Evolutionary conservation across 2,113 vertebrate genomes (phyloP), one percentile per base, ranked within the genome.

Genomic region (Corydoras maculifer): DNA sequence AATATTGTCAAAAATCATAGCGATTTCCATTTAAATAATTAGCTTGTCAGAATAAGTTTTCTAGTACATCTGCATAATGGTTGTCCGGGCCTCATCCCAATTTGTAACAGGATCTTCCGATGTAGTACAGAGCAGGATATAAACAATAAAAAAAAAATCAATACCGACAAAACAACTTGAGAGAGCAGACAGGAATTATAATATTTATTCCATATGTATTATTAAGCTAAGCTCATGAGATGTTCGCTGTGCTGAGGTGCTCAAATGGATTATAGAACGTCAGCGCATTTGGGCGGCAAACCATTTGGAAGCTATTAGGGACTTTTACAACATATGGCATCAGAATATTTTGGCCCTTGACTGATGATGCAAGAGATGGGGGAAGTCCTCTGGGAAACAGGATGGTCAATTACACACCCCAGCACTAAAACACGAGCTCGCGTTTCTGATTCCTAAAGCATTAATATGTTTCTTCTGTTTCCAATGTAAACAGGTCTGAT

Each of bases 251-350:
- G 65, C 25, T 25, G 7, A 51, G 12, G 4, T 4, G 30, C 63
- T 32, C 29, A 51, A 51, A 25, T 13, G 35, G 62, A 25, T 18
- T n/a, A 35, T 9, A 9, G 51, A 51, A 43, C 29, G 9, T 53
- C 10, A 3, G 48, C 53, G n/a, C 71, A 73, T 73, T 60, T 67
- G 71, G 71, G 11, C 14, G 29, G 49, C 7, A 43, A 43, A 43
- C 58, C 35, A 72, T 64, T 11, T 48, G 62, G 4, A 60, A 57
- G 68, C 63, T 65, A 67, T 77, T 74, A 74, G 14, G 43, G 58
- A 51, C 18, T 75, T 63, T 58, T 58, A 29, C 43, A 72, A 30
- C 65, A 68, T 63, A 65, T 75, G 68, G 50, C 62, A 31, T 13
- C 60, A n/a, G 69, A 14, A 65, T 66, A 59, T 49, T 65, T 74